Conservation (phyloP, 2,888 invertebrate species). For the Melipona beecheii region DNA sequence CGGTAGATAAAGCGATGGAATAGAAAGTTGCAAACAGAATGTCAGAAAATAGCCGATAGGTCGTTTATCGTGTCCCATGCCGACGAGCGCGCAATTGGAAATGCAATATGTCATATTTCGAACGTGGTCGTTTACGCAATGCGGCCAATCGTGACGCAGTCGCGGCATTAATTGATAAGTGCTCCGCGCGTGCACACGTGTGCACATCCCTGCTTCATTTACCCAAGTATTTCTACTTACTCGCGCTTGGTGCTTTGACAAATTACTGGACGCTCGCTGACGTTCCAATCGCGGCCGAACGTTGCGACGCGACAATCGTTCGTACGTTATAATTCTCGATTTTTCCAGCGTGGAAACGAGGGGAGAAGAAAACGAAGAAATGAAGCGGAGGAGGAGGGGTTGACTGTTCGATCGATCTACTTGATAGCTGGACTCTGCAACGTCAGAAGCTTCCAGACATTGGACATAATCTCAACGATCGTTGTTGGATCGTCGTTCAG, state of each 20-base stretch:
- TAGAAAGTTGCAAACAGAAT: too few species aligned
- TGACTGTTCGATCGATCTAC: background rate
- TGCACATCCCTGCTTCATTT: slow-evolving; percentile 12
- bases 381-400: too few species aligned
- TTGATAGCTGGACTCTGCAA: background rate
- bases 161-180: slow-evolving; percentile 57
- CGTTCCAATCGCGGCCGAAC: background rate
- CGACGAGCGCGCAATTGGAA: slow-evolving; percentile 28
- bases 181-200: background rate
- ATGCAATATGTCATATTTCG: slow-evolving; percentile 23
- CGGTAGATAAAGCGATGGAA: too few species aligned
- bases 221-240: slow-evolving; percentile 23
- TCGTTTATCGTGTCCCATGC: background rate
- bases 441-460: background rate
- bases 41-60: background rate
- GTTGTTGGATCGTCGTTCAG: background rate
- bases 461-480: slow-evolving; percentile 4
- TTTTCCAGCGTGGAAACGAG: background rate
- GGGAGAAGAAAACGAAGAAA: background rate
- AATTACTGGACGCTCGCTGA: slow-evolving; percentile 7
- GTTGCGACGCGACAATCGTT: background rate
- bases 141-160: slow-evolving; percentile 31
- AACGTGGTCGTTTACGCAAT: slow-evolving; percentile 30
- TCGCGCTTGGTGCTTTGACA: slow-evolving; percentile 18
- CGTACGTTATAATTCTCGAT: background rate